Evolutionary conservation across 2,888 invertebrate genomes (phyloP).

Genomic region (Drosophila helvetica): DNA sequence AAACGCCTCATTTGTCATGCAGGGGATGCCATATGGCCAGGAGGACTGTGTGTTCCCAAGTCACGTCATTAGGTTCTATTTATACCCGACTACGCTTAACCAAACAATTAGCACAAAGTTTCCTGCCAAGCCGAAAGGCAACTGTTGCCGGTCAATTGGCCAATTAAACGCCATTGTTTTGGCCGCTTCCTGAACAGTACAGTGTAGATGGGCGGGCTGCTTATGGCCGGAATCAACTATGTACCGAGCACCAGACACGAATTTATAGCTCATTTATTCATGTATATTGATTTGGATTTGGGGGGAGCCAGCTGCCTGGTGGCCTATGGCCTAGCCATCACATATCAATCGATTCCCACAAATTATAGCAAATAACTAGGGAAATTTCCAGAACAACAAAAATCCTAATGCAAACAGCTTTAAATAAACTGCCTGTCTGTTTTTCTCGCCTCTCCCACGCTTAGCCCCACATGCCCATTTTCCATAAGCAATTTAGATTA

Average conservation of each 20-base stretch:
- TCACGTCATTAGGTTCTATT: slow-evolving; percentile 33
- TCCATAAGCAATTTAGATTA: slow-evolving; percentile 62
- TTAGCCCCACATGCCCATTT: slow-evolving; percentile 55
- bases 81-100: slow-evolving; percentile 24
- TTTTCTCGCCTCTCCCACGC: slow-evolving; percentile 59
- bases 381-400: slow-evolving; percentile 3
- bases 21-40: slow-evolving; percentile 44
- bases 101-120: slow-evolving; percentile 42
- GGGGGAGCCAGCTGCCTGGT: slow-evolving; percentile 16
- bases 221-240: slow-evolving; percentile 9
- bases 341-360: slow-evolving; percentile 59
- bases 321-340: slow-evolving; percentile 11
- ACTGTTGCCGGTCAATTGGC: slow-evolving; percentile 41
- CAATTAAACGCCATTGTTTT: slow-evolving; percentile 59
- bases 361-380: slow-evolving; percentile 20
- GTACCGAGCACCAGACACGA: slow-evolving; percentile 10
- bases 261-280: slow-evolving; percentile 44
- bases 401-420: slow-evolving; percentile 27
- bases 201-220: neutral
- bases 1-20: slow-evolving; percentile 47
- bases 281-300: slow-evolving; percentile 60
- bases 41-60: slow-evolving; percentile 9
- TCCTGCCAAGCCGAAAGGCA: slow-evolving; percentile 4
- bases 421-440: slow-evolving; percentile 32
- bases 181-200: slow-evolving; percentile 19